Base-by-base conservation (phyloP, 2,797 vertebrate genomes). In the Lithobates sylvaticus region DNA sequence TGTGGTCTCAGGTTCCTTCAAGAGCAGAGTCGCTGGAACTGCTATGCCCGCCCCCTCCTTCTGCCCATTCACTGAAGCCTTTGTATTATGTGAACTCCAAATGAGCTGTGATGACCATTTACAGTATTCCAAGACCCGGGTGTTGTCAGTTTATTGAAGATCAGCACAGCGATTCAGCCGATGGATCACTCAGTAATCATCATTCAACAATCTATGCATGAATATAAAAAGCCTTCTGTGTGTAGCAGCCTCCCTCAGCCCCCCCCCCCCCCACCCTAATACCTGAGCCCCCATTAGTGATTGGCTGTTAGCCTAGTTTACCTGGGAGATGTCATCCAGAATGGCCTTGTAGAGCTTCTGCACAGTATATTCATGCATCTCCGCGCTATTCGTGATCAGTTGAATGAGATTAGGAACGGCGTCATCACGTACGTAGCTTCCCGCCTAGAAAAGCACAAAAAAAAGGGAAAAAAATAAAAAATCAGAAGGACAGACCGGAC, bases 291-390 rank as follows among this genome's bases (percentile, higher is more conserved):
- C n/a, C n/a, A n/a, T n/a, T n/a, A n/a, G n/a, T n/a, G 34, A 36
- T 36, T 10, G 10, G 8, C 8, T 0, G 18, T 16, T 21, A 54
- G 50, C 54, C 1, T 9, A 1, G 2, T 58, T 89, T 90, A 99
- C 98, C 96, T 99, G 98, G 64, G 98, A 99, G 89, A 99, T 98
- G 93, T 99, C 98, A 88, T 99, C 98, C 90, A 98, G 93, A 89
- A 99, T 95, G 42, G 98, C 98, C 95, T 99, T 99, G 94, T 99
- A 99, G 86, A 99, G 97, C 92, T 97, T 98, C 94, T 99, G 98
- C 67, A 99, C 98, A 80, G 98, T 99, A 90, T 99, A 99, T 81
- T 97, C 97, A 81, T 99, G 98, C 97, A 99, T 99, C 93, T 99
- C 98, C 88, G 98, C 95, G 39, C 98, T 99, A 91, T 99, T 99